These are phyloP conservation scores for Actenoides hombroni DNA, from an alignment of 2,113 vertebrate genomes.

Conservation along the genomic window DNA sequence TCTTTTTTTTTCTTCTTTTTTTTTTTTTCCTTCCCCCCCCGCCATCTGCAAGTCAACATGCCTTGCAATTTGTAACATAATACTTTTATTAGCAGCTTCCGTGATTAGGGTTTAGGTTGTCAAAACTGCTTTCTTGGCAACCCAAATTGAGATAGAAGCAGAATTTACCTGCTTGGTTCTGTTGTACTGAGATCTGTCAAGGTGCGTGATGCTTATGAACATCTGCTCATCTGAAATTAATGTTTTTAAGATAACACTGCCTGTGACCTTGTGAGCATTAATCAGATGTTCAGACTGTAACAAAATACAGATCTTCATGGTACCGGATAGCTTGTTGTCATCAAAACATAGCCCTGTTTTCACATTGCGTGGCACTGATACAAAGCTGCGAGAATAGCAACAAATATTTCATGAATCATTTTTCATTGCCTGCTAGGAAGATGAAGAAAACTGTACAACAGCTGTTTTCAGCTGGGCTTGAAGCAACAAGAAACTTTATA, in stretches of 20 bases:
- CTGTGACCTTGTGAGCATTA: slow-evolving; percentile 66
- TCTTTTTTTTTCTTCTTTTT: not conserved
- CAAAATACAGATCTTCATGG: not conserved
- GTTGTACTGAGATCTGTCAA: slow-evolving; percentile 49
- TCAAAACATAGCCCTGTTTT: slow-evolving; percentile 23
- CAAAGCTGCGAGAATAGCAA: not conserved
- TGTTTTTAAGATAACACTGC: slow-evolving; percentile 65
- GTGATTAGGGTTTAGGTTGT: slow-evolving; percentile 59
- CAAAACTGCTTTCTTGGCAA: slow-evolving; percentile 48
- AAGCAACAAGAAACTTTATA: not conserved
- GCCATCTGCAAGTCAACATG: not conserved
- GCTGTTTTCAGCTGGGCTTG: slow-evolving; percentile 18
- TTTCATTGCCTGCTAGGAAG: not conserved
- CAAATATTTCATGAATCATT: not conserved
- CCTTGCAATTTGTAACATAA: slow-evolving; percentile 27
- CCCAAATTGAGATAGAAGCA: slow-evolving; percentile 53
- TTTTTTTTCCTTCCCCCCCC: too few species aligned
- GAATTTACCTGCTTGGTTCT: slow-evolving; percentile 71
- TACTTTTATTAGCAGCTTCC: slow-evolving; percentile 12
- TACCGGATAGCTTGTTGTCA: not conserved
- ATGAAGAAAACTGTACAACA: not conserved
- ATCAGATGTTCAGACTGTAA: slow-evolving; percentile 4
- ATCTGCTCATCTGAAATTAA: slow-evolving; percentile 33
- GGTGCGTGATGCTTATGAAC: slow-evolving; percentile 51
- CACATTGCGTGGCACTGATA: not conserved